These are phyloP conservation scores for Flexamia atlantica DNA, from an alignment of 2,888 invertebrate genomes.

Conservation along the genomic window DNA sequence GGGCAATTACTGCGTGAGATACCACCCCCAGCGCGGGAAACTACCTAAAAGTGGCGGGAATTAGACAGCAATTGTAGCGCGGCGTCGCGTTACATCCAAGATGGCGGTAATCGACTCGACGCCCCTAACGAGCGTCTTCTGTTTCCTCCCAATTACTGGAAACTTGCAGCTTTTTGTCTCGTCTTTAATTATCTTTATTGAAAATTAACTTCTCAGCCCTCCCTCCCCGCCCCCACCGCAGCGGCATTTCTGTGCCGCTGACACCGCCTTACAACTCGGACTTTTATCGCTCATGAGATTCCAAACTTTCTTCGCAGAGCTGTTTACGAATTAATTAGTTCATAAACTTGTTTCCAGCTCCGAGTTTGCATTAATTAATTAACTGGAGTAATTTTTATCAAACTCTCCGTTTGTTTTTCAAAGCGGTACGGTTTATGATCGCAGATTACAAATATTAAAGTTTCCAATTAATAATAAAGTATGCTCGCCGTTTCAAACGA, in stretches of 20 bases:
- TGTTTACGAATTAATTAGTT: constrained; percentile 52
- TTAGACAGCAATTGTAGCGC: constrained; percentile 53
- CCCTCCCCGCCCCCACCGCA: background rate
- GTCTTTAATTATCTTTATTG: constrained; percentile 57
- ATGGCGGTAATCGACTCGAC: constrained; percentile 49
- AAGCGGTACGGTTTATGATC: background rate
- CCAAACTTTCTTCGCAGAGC: constrained; percentile 44
- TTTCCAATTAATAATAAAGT: background rate
- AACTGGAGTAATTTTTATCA: constrained; percentile 26
- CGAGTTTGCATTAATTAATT: constrained; percentile 34
- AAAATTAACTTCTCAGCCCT: constrained; percentile 54
- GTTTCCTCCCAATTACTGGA: constrained; percentile 50
- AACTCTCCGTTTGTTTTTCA: constrained; percentile 23
- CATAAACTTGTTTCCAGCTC: constrained; percentile 39
- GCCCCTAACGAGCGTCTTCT: constrained; percentile 47
- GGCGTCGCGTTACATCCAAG: constrained; percentile 58
- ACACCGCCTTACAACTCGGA: constrained; percentile 12
- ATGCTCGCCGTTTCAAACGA: background rate
- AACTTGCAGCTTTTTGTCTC: constrained; percentile 56
- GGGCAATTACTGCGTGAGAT: constrained; percentile 31
- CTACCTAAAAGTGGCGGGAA: constrained; percentile 56
- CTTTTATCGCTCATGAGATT: constrained; percentile 29
- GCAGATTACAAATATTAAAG: background rate
- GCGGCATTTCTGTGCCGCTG: constrained; percentile 17
- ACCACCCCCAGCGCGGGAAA: constrained; percentile 1